Evolutionary conservation across 2,797 vertebrate genomes (phyloP).

Genomic region (Octomys mimax): DNA sequence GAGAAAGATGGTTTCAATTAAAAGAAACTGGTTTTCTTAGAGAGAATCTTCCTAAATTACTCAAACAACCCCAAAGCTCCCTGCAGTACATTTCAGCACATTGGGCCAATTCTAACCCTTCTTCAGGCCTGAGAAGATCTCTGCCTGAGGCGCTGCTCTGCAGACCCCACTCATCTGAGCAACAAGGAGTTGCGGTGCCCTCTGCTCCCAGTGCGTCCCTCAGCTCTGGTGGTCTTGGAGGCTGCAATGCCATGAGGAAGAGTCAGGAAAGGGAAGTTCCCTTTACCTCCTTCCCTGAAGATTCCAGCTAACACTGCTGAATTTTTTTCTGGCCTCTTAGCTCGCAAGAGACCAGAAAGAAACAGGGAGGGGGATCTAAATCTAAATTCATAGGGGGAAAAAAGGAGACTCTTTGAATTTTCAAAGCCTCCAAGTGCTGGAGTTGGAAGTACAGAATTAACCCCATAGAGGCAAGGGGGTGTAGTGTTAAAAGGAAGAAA

Average conservation of each 20-base stretch:
- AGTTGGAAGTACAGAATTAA: neutral
- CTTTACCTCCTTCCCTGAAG: neutral
- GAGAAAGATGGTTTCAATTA: constrained; percentile 72
- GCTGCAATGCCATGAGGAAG: neutral
- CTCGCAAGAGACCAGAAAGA: constrained; percentile 1
- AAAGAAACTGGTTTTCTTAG: constrained; percentile 55
- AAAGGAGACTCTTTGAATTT: neutral
- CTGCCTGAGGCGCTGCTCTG: neutral
- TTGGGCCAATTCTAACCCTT: constrained; percentile 57
- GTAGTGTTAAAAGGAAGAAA: neutral
- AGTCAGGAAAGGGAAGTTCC: neutral
- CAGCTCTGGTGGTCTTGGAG: neutral
- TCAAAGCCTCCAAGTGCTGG: neutral
- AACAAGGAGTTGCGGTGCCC: neutral
- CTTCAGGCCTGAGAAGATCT: constrained; percentile 43
- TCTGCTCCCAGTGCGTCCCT: neutral
- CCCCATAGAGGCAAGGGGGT: neutral
- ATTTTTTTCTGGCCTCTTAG: neutral
- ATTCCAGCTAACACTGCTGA: neutral
- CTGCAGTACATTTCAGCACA: neutral
- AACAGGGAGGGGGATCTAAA: neutral
- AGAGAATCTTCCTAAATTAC: constrained; percentile 66
- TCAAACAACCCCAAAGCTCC: constrained; percentile 47
- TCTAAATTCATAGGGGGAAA: neutral
- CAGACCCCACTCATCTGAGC: neutral